Evolutionary conservation across 1,140 invertebrate species (phyloP).

Genomic region (Drosophila mauritiana): DNA sequence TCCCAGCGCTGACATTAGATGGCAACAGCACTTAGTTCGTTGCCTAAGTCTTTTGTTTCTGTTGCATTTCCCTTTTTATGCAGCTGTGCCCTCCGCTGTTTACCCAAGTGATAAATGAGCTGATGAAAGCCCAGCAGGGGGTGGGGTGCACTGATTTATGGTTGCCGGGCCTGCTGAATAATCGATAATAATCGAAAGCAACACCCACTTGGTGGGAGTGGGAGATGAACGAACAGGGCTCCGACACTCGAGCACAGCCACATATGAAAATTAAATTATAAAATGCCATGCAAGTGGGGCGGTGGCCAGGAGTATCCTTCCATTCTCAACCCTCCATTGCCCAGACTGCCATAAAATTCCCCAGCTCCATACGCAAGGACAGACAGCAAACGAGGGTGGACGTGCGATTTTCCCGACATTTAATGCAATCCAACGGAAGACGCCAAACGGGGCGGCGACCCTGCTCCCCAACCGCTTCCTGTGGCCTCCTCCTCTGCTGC

Average conservation of each 20-base stretch:
- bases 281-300: slow-evolving; percentile 78
- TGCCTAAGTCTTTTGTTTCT: slow-evolving; percentile 71
- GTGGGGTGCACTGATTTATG: slow-evolving; percentile 61
- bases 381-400: slow-evolving; percentile 71
- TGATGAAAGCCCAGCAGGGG: slow-evolving; percentile 60
- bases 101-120: slow-evolving; percentile 75
- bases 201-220: slow-evolving; percentile 64
- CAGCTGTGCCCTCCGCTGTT: slow-evolving; percentile 27
- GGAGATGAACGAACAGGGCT: slow-evolving; percentile 18
- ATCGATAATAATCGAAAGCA: slow-evolving; percentile 81
- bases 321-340: slow-evolving; percentile 20
- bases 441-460: slow-evolving; percentile 59
- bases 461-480: slow-evolving; percentile 11
- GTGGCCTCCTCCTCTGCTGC: slow-evolving; percentile 13
- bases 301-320: slow-evolving; percentile 35
- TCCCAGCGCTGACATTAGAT: slow-evolving; percentile 64
- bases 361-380: slow-evolving; percentile 23
- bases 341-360: slow-evolving; percentile 60
- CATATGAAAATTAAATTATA: slow-evolving; percentile 82
- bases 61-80: slow-evolving; percentile 11
- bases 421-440: slow-evolving; percentile 76
- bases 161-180: slow-evolving; percentile 58
- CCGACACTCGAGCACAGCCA: slow-evolving; percentile 26
- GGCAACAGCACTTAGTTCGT: slow-evolving; percentile 63
- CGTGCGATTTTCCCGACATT: slow-evolving; percentile 81